Evolutionary conservation across 2,797 vertebrate species (phyloP).

Genomic region (Apogon hyalosoma): DNA sequence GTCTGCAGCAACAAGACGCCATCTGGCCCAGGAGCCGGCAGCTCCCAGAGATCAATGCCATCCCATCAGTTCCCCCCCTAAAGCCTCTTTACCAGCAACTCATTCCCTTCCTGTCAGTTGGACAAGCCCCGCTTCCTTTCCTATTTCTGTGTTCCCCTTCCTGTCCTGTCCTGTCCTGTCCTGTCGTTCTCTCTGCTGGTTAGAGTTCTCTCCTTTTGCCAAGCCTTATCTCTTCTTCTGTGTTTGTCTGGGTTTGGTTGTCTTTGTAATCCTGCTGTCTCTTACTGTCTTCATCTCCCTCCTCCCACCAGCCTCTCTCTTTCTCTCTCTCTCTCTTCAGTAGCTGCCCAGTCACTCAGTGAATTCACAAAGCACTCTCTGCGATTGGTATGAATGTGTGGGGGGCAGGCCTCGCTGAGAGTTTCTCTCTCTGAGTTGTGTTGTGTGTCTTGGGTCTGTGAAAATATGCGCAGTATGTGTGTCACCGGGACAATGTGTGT

Average conservation of each 20-base stretch:
- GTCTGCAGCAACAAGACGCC: slow-evolving; percentile 83
- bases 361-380: slow-evolving; percentile 82
- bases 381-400: slow-evolving; percentile 78
- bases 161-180: slow-evolving; percentile 26
- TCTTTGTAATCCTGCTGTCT: slow-evolving; percentile 64
- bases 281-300: slow-evolving; percentile 69
- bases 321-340: slow-evolving; percentile 66
- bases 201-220: slow-evolving; percentile 21
- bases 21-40: slow-evolving; percentile 76
- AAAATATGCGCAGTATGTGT: slow-evolving; percentile 78
- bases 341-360: slow-evolving; percentile 72
- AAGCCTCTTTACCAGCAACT: slow-evolving; percentile 62
- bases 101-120: slow-evolving; percentile 63
- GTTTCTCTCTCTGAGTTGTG: slow-evolving; percentile 48
- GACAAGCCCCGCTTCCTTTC: slow-evolving; percentile 59
- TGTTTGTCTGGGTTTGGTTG: slow-evolving; percentile 57
- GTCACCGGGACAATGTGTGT: slow-evolving; percentile 64
- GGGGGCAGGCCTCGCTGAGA: slow-evolving; percentile 54
- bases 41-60: slow-evolving; percentile 77
- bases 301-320: slow-evolving; percentile 64
- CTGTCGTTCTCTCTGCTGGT: slow-evolving; percentile 28
- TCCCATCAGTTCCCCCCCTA: slow-evolving; percentile 58
- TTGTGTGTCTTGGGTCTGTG: slow-evolving; percentile 42
- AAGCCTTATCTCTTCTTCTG: slow-evolving; percentile 45
- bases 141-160: slow-evolving; percentile 60